Base-by-base conservation (phyloP, 2,888 invertebrate genomes). In the Neoitamus cyanurus region DNA sequence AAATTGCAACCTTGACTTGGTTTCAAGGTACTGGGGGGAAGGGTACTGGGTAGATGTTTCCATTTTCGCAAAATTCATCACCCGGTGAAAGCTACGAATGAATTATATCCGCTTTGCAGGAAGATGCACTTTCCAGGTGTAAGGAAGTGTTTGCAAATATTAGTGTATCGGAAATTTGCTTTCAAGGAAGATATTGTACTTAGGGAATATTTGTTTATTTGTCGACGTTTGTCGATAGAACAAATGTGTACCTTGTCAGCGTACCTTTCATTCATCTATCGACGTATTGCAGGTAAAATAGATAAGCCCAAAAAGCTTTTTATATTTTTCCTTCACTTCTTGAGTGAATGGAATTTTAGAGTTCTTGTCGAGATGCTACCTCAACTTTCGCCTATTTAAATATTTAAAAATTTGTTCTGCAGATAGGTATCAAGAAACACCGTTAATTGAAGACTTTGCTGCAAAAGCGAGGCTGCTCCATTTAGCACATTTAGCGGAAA, bases 41-140 rank as follows among this genome's bases (percentile, higher is more conserved):
- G 58, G 58, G 58, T 58, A 25, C 9, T 15, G 58, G 58, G 58
- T 58, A 58, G 36, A 73, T 73, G 73, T 73, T 73, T 20, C 73
- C 73, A 36, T 73, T 73, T 73, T 36, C 36, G 20, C 20, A 15
- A 73, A 58, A 58, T 20, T 58, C 58, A 58, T 25, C 58, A 58
- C 9, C 58, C 20, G 58, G 20, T 58, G 58, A 6, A 58, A 58
- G 15, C 15, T 58, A 15, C 58, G 58, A 9, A 58, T 20, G 58
- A 58, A 25, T 58, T 58, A 58, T 58, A 20, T 1, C 9, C 15
- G 58, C 20, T 58, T 58, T 31, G 13, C 25, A 30, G 31, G 30
- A n/a, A 4, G 13, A 31, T 70, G 31, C n/a, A 13, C 13, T 25
- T 9, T 58, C 2, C 20, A 20, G 4, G 6, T 58, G 9, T 4